Percentiles rank a stretch among this genome's conserved stretches.
These are phyloP conservation scores for Cephalophus harveyi DNA, from an alignment of 2,113 vertebrate species.

Conservation along the genomic window DNA sequence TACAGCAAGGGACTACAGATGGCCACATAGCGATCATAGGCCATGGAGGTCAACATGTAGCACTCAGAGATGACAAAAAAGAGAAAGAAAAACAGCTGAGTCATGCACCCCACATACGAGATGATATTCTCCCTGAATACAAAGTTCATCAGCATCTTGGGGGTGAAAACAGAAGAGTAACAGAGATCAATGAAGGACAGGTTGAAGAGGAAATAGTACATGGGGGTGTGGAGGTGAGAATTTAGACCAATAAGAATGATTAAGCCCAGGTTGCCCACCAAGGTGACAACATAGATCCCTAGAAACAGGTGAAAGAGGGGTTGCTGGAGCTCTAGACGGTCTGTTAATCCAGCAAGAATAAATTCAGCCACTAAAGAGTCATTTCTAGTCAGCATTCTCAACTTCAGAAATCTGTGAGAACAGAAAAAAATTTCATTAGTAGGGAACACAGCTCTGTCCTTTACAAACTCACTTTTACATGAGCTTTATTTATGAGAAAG, in stretches of 20 bases:
- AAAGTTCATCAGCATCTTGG: conserved; percentile 61
- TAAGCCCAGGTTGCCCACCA: conserved; percentile 45
- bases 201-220: conserved; percentile 65
- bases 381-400: conserved; percentile 7
- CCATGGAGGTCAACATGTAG: conserved; percentile 62
- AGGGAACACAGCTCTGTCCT: not conserved
- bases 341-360: conserved; percentile 57
- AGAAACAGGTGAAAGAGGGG: conserved; percentile 51
- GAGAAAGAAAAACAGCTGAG: conserved; percentile 62
- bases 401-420: not conserved
- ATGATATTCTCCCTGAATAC: conserved; percentile 18
- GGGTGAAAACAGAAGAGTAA: conserved; percentile 54
- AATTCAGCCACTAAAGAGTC: conserved; percentile 51
- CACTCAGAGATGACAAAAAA: conserved; percentile 66
- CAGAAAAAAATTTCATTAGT: not conserved
- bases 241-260: not conserved
- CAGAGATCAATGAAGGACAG: conserved; percentile 54
- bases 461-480: not conserved
- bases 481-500: not conserved
- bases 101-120: conserved; percentile 50
- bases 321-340: conserved; percentile 14
- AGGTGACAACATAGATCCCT: not conserved
- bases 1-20: conserved; percentile 53
- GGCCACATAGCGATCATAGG: conserved; percentile 56
- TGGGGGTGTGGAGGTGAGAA: conserved; percentile 52